Evolutionary conservation across 1,140 invertebrate genomes (phyloP).

Genomic region (Euglossa dilemma): DNA sequence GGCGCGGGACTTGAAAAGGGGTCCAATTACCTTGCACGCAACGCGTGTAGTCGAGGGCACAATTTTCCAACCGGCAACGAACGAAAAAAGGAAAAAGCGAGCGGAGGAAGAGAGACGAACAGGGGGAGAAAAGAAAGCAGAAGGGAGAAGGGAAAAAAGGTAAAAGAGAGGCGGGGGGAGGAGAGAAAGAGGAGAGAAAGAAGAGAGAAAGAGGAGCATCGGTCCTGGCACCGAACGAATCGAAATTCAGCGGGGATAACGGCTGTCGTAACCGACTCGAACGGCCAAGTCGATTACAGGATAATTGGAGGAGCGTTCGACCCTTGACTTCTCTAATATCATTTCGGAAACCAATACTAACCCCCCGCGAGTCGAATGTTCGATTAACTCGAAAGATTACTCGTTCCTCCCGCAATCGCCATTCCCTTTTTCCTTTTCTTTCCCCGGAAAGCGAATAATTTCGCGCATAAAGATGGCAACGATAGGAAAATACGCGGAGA

Average conservation of each 20-base stretch:
- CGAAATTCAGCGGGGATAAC: constrained; percentile 47
- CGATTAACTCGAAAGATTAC: constrained; percentile 31
- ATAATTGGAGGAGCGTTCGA: constrained; percentile 40
- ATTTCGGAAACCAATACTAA: constrained; percentile 33
- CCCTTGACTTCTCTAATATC: constrained; percentile 45
- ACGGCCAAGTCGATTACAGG: constrained; percentile 37
- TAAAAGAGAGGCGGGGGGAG: not conserved
- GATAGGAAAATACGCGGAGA: too few species aligned
- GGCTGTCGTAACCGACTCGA: constrained; percentile 38
- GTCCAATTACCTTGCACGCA: constrained; percentile 66
- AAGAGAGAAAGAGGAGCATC: not conserved
- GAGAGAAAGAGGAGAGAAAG: too few species aligned
- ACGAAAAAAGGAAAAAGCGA: not conserved
- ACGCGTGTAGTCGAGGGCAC: constrained; percentile 51
- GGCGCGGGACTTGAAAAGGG: constrained; percentile 46
- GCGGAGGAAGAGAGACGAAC: constrained; percentile 1
- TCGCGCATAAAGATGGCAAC: not conserved
- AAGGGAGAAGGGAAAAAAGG: not conserved
- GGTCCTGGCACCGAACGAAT: constrained; percentile 23
- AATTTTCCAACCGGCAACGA: constrained; percentile 51
- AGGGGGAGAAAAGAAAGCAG: not conserved
- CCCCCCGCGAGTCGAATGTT: constrained; percentile 23
- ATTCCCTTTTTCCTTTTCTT: not conserved
- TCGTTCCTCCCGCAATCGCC: not conserved
- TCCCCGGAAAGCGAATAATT: not conserved